Evolutionary conservation across 2,888 invertebrate genomes (phyloP).

Genomic region (Morpho achilles): DNA sequence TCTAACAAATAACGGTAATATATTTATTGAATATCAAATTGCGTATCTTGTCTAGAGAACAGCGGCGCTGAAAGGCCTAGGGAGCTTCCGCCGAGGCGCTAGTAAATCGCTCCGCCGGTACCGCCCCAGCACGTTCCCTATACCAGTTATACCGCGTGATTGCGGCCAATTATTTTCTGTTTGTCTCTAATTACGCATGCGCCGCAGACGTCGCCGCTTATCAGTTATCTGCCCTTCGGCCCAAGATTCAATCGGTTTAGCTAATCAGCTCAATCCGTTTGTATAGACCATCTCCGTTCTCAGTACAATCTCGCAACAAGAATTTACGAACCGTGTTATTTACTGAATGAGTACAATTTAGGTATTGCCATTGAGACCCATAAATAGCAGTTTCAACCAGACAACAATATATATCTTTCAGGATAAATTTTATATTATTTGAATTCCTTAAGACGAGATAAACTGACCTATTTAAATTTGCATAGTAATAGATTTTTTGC

Average conservation of each 20-base stretch:
- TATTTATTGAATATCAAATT: constrained; percentile 14
- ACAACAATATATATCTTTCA: too few species aligned
- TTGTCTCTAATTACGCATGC: constrained; percentile 79
- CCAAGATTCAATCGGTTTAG: constrained; percentile 66
- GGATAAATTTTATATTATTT: too few species aligned
- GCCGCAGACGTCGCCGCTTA: constrained; percentile 71
- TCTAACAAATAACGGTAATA: constrained; percentile 7
- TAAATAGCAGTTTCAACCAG: background rate
- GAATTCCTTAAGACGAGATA: too few species aligned
- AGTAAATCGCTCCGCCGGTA: constrained; percentile 34
- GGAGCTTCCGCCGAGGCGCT: constrained; percentile 44
- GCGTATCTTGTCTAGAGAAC: constrained; percentile 16
- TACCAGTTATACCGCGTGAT: constrained; percentile 55
- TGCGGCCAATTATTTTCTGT: constrained; percentile 78
- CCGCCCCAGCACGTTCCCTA: constrained; percentile 59
- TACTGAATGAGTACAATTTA: constrained; percentile 2
- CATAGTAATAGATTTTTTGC: too few species aligned
- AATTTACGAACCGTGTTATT: constrained; percentile 20
- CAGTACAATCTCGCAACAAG: constrained; percentile 28
- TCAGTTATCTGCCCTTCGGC: constrained; percentile 75
- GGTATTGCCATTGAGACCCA: background rate
- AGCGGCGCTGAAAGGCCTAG: constrained; percentile 24
- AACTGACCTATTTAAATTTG: too few species aligned
- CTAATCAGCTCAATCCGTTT: constrained; percentile 70
- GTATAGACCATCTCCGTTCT: constrained; percentile 59